These are phyloP conservation scores for Arrhopalites spinosus DNA, from an alignment of 2,888 invertebrate species.

Conservation along the genomic window DNA sequence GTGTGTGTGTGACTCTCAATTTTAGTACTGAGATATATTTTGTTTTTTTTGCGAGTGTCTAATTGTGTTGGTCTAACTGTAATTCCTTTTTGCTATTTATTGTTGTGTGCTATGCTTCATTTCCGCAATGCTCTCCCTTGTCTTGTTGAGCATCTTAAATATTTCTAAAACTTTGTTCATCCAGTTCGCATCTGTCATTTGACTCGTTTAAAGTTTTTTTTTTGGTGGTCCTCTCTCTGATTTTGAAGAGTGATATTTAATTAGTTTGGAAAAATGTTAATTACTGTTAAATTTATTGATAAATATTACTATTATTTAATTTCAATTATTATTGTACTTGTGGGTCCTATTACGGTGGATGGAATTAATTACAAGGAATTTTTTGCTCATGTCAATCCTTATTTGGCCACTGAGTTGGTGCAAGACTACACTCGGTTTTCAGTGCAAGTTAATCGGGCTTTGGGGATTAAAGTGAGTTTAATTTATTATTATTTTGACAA, in stretches of 20 bases:
- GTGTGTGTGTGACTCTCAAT: background rate
- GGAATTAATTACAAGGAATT: slow-evolving; percentile 10
- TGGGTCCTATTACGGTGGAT: no score
- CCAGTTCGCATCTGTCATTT: no score
- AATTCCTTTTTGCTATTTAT: background rate
- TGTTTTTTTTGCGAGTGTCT: background rate
- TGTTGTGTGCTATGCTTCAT: background rate
- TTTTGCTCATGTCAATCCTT: slow-evolving; percentile 6
- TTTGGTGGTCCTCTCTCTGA: no score
- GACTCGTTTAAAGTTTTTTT: no score
- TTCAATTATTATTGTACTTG: no score
- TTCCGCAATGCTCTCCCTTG: background rate
- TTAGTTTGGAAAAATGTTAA: no score
- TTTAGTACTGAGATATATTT: background rate
- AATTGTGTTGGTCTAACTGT: background rate
- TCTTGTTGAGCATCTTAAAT: no score
- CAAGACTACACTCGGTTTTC: slow-evolving; percentile 7
- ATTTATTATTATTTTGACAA: background rate
- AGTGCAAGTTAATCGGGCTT: background rate
- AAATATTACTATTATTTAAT: no score
- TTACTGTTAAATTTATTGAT: no score
- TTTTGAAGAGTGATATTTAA: no score
- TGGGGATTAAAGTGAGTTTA: background rate
- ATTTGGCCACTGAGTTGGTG: slow-evolving; percentile 1
- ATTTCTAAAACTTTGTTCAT: no score